Base-by-base conservation (phyloP, 2,888 invertebrate genomes). In the Xestia sexstrigata region DNA sequence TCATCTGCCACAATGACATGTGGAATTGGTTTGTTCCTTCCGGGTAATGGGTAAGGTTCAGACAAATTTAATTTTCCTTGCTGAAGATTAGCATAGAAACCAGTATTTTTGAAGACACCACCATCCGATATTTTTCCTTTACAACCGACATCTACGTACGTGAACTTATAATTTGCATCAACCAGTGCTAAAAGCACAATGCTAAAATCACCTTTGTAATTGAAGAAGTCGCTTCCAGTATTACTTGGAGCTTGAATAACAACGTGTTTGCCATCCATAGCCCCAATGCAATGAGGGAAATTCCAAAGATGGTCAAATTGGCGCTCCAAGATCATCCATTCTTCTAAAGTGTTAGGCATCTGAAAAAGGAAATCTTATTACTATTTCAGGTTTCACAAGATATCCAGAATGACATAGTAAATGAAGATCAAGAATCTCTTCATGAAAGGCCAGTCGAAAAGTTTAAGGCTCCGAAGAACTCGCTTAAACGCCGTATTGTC, bases 401-500 rank as follows among this genome's bases (percentile, higher is more conserved):
- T 70, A 76, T 74, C 76, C 78, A 79, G 66, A 45, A 72, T 60
- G 49, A 78, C 79, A 82, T 67, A 79, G 81, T 82, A 77, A 82
- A 82, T 84, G 82, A 86, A 77, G 82, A 84, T 82, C 81, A 84
- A 55, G 35, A 35, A 35, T 35, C 35, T 35, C 35, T 35, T 35
- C 78, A 74, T 67, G 82, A 82, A 74, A 79, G 55, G 74, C 74
- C 78, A 83, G 82, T 85, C 81, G 78, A 85, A 84, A 84, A 85
- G 77, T 85, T 87, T 79, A 79, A 87, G 82, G 85, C 76, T 85
- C 82, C 85, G 75, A 85, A 85, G 80, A 85, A 84, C 82, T 84
- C 76, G 77, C 81, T 67, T 15, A 85, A 87, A 85, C 81, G 82
- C 62, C 81, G 74, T 83, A 23, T 17, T 81, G 83, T 76, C 55